Percentiles rank a stretch among this genome's conserved stretches.
Conservation (phyloP, 2,888 invertebrate genomes). For the Drosophila recens region DNA sequence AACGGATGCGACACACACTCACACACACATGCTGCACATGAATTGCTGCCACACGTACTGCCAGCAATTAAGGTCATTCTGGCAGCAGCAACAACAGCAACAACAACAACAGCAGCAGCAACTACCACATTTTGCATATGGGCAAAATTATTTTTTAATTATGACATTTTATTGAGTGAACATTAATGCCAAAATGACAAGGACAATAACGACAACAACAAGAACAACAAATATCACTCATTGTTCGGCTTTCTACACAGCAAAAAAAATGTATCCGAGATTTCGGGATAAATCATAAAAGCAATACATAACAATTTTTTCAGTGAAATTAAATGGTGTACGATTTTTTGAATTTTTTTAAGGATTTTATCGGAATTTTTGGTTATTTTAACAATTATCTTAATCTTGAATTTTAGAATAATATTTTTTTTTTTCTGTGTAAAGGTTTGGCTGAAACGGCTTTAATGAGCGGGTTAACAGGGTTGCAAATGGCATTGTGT, state of each 20-base stretch:
- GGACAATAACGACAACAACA: slow-evolving; percentile 1
- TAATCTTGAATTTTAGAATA: too few species aligned
- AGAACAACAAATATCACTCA: slow-evolving; percentile 17
- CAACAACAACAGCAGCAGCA: slow-evolving; percentile 24
- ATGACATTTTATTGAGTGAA: slow-evolving; percentile 79
- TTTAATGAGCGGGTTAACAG: slow-evolving; percentile 40
- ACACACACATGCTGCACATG: slow-evolving; percentile 48
- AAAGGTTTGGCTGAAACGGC: not conserved
- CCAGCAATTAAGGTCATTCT: slow-evolving; percentile 79
- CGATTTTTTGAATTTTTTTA: too few species aligned
- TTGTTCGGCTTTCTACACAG: slow-evolving; percentile 18
- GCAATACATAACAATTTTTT: too few species aligned
- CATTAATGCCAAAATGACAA: slow-evolving; percentile 68
- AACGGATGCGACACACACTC: slow-evolving; percentile 15
- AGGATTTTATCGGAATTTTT: too few species aligned
- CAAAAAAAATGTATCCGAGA: too few species aligned
- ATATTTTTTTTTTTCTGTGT: too few species aligned
- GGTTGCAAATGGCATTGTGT: slow-evolving; percentile 21
- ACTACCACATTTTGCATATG: slow-evolving; percentile 42
- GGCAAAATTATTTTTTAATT: slow-evolving; percentile 74
- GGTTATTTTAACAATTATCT: too few species aligned
- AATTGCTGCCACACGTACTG: slow-evolving; percentile 75
- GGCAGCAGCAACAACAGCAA: slow-evolving; percentile 48
- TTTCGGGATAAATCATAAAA: too few species aligned
- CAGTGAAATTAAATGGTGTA: too few species aligned